Conservation (phyloP, 2,113 vertebrate genomes). For the Lichenostomus cassidix region DNA sequence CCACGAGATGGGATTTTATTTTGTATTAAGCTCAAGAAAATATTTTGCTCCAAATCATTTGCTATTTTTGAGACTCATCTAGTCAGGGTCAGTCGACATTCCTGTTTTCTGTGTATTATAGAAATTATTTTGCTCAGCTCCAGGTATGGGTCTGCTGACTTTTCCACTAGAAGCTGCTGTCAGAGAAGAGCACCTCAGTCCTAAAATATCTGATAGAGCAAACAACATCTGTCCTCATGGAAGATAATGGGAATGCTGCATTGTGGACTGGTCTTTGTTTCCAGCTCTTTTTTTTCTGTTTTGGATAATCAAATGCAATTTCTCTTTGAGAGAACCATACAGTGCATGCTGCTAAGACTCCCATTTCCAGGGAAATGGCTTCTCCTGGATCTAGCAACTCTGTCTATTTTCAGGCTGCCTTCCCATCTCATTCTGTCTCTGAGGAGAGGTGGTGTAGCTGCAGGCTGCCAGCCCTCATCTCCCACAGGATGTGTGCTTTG, state of each 20-base stretch:
- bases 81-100: neutral
- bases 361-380: neutral
- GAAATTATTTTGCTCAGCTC: neutral
- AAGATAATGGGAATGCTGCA: neutral
- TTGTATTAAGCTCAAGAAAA: neutral
- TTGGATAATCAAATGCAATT: neutral
- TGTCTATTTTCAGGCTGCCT: neutral
- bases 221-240: neutral
- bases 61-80: neutral
- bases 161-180: neutral
- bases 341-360: neutral
- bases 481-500: neutral
- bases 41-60: neutral
- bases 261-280: neutral
- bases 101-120: neutral
- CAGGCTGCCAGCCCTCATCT: neutral
- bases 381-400: neutral
- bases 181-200: neutral
- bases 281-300: neutral
- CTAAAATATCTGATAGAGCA: neutral
- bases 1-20: neutral
- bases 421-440: neutral
- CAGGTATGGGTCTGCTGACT: neutral
- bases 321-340: neutral
- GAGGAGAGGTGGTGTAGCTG: neutral